phyloP scores from a whole-genome alignment of 2,797 vertebrate genomes.

The Argentina silus region DNA sequence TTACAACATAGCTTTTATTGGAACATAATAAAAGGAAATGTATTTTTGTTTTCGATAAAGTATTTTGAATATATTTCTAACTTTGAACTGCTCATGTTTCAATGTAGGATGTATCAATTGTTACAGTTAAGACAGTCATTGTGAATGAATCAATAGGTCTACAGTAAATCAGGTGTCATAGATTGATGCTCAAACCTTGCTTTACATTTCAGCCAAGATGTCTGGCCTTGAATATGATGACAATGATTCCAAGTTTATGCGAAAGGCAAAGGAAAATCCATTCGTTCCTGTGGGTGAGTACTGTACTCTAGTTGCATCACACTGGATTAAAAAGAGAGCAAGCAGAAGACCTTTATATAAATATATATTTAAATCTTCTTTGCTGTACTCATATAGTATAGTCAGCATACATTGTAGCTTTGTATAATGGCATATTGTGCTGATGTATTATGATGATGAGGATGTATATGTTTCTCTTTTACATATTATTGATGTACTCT shows the following conservation, averaged over 20 bases:
- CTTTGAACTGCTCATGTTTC: no score
- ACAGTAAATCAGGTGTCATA: not conserved
- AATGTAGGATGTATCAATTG: not conserved
- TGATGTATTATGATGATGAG: not conserved
- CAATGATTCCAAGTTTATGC: slow-evolving; percentile 85
- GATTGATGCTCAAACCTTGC: not conserved
- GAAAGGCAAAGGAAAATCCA: slow-evolving; percentile 88
- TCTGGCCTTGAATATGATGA: slow-evolving; percentile 69
- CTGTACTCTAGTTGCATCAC: no score
- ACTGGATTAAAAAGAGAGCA: no score
- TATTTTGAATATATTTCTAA: not conserved
- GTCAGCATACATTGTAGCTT: not conserved
- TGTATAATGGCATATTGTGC: not conserved
- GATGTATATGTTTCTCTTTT: not conserved
- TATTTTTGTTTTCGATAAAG: not conserved
- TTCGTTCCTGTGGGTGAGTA: slow-evolving; percentile 88
- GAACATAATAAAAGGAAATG: not conserved
- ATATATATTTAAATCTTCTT: not conserved
- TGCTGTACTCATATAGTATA: not conserved
- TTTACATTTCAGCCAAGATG: slow-evolving; percentile 72
- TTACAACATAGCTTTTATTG: no score
- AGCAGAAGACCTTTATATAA: not conserved
- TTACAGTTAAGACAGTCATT: not conserved
- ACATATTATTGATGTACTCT: not conserved
- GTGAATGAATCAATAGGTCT: not conserved